phyloP scores from a whole-genome alignment of 1,140 invertebrate species.

The Lutraria rhynchaena region DNA sequence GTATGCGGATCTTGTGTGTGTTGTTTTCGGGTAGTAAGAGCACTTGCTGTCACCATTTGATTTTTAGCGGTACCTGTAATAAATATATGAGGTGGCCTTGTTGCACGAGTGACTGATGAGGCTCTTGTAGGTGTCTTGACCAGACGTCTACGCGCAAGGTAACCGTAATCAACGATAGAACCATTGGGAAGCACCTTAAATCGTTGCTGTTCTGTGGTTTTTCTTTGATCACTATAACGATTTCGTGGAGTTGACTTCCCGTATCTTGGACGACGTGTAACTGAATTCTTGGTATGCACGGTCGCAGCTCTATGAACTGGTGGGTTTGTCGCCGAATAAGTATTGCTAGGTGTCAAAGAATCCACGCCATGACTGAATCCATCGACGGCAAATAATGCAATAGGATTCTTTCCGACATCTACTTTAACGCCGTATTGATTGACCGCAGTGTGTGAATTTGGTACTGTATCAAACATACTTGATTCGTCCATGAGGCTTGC shows the following conservation, averaged over 20 bases:
- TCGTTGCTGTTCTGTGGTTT: neutral
- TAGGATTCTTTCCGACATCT: neutral
- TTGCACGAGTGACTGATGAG: neutral
- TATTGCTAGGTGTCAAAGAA: neutral
- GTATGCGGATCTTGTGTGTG: neutral
- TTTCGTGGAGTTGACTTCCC: no score
- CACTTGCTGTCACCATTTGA: neutral
- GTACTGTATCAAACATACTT: constrained; percentile 6
- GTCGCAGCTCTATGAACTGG: neutral
- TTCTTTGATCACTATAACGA: no score
- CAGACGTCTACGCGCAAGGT: neutral
- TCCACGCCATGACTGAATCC: neutral
- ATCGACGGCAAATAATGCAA: constrained; percentile 14
- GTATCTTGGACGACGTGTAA: neutral
- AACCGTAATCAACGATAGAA: constrained; percentile 41
- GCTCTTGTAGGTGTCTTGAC: neutral
- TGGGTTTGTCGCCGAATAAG: neutral
- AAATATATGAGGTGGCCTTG: neutral
- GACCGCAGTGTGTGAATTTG: neutral
- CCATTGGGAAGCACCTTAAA: constrained; percentile 49
- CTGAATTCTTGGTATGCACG: neutral
- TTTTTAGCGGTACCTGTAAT: neutral
- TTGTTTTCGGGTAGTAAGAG: neutral
- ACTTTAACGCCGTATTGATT: constrained; percentile 1
- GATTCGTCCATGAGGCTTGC: constrained; percentile 27